phyloP scores from a whole-genome alignment of 92 coral and sea anemone genomes.

The Parazoanthus atlanticus region DNA sequence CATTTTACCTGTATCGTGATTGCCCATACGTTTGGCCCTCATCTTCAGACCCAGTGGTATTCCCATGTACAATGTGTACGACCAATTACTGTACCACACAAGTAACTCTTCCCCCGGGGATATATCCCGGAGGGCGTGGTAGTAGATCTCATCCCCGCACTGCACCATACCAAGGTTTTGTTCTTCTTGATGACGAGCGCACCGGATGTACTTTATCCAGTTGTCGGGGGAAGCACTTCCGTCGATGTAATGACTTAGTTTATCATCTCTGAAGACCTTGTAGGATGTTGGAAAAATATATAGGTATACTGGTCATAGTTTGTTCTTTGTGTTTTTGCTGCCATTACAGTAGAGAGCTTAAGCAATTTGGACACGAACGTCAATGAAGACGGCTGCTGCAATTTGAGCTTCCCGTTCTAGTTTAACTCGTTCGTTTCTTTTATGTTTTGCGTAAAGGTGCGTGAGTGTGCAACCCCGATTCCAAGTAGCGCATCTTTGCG shows the following conservation, averaged over 20 bases:
- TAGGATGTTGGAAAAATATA: not conserved
- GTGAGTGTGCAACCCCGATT: no score
- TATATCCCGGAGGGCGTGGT: constrained; percentile 70
- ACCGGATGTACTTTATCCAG: constrained; percentile 82
- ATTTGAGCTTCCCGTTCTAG: no score
- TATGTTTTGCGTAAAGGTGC: no score
- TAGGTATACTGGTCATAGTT: not conserved
- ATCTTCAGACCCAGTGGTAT: constrained; percentile 59
- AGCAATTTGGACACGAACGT: no score
- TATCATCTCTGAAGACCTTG: constrained; percentile 64
- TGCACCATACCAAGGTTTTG: constrained; percentile 75
- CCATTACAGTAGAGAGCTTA: no score
- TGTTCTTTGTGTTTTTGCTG: not conserved
- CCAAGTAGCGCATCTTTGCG: no score
- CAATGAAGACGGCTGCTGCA: no score
- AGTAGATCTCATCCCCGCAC: constrained; percentile 60
- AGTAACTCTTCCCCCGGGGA: constrained; percentile 70
- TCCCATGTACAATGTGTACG: constrained; percentile 67
- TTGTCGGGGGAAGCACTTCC: constrained; percentile 61
- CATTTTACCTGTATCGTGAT: not conserved
- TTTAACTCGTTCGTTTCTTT: no score
- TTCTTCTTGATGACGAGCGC: constrained; percentile 66
- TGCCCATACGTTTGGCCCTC: constrained; percentile 17
- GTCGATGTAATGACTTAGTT: constrained; percentile 66
- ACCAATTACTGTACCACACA: constrained; percentile 81